These are phyloP conservation scores for Colinus virginianus DNA, from an alignment of 2,113 vertebrate genomes.

Conservation along the genomic window DNA sequence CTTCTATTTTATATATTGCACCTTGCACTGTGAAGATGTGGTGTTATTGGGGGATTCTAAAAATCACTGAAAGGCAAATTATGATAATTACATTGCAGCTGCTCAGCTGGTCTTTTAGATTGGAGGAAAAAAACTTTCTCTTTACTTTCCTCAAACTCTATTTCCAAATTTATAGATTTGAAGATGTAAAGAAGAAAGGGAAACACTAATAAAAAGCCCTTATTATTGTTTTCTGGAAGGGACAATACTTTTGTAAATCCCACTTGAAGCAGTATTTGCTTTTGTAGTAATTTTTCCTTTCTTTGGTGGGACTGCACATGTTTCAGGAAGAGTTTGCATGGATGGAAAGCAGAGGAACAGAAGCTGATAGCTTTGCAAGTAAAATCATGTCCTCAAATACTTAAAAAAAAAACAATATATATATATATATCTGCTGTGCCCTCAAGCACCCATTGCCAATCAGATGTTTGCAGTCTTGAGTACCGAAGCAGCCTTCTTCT, in stretches of 20 bases:
- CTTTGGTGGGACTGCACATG: neutral
- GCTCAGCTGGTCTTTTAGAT: neutral
- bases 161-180: constrained; percentile 17
- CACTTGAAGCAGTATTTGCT: neutral
- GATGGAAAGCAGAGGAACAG: neutral
- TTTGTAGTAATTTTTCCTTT: neutral
- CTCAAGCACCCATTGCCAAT: neutral
- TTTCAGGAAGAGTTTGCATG: neutral
- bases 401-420: neutral
- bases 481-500: neutral
- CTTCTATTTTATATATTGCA: neutral
- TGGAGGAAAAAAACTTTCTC: neutral
- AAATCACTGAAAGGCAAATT: constrained; percentile 36
- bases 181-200: neutral
- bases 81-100: constrained; percentile 51
- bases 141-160: neutral
- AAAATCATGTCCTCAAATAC: neutral
- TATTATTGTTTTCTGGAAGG: neutral
- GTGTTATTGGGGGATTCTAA: constrained; percentile 11
- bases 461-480: neutral
- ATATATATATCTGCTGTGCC: neutral
- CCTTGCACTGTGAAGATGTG: neutral
- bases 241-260: neutral
- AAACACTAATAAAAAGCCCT: neutral
- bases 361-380: neutral